Base-by-base conservation (phyloP, 2,113 vertebrate species). In the Pseudopipra pipra region DNA sequence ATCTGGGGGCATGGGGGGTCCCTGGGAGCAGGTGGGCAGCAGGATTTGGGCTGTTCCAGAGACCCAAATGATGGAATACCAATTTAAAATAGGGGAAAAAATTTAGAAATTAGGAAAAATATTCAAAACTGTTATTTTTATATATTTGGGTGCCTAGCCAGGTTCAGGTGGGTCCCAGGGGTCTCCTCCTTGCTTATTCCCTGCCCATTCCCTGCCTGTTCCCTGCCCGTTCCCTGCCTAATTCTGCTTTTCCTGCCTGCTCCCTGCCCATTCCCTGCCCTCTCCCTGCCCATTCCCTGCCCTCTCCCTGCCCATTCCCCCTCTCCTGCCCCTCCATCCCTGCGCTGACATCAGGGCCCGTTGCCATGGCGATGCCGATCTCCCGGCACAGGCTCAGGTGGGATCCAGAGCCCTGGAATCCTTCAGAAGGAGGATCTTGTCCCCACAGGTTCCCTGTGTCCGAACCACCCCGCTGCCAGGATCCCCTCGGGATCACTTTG, bases 351-450 rank as follows among this genome's bases (percentile, higher is more conserved):
- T 70, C 89, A 28, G 2, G 59, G 24, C 5, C 15, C 3, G 87
- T 96, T 95, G 78, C 94, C 82, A 87, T 89, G 95, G 93, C 8
- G 13, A 93, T 65, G 86, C 35, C 11, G 31, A 78, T 93, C 82
- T 92, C 85, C 67, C 59, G 2, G 56, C 77, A 79, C 75, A 49
- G 39, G 54, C 89, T 94, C 75, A 49, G 92, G 90, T 92, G 89
- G 85, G 89, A 66, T 76, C 37, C 25, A 8, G 52, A 74, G 65
- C 77, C 39, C 28, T 11, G 76, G 51, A 77, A 92, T 71, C 74
- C 78, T 83, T 46, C 15, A 11, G 54, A 39, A 43, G 17, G 55
- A 55, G 47, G 56, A 17, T 8, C 46, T 24, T 56, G 31, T 9
- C 10, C 39, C 39, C 27, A 1, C 1, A 1, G 5, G 2, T 27